Base-by-base conservation (phyloP, 2,113 vertebrate genomes). In the Colius striatus region DNA sequence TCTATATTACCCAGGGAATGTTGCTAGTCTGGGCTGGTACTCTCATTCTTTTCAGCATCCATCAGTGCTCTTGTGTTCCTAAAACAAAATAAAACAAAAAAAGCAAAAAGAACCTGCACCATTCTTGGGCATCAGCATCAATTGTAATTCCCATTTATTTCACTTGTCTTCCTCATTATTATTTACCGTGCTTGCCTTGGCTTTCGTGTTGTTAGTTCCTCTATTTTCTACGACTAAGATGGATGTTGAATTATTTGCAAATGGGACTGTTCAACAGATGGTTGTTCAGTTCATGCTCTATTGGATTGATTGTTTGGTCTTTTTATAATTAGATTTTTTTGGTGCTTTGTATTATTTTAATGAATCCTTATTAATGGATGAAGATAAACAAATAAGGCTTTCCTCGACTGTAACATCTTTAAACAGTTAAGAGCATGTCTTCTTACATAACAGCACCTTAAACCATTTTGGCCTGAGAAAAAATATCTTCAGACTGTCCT, bases 341-440 rank as follows among this genome's bases (percentile, higher is more conserved):
- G 80, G 75, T 87, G 84, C 89, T 96, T 95, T 92, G 84, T 95
- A 92, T 93, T 95, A 94, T 96, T 96, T 95, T 97, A 97, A 97
- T 96, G 85, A 97, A 76, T 80, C 65, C 62, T 94, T 94, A 95
- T 89, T 93, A 96, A 91, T 94, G 73, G 61, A 90, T 92, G 53
- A 34, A 45, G 16, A 61, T 87, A 96, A 92, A 92, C 78, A 90
- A 92, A 94, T 63, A 86, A 82, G 55, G 36, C 53, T 96, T 73
- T 87, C 57, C 67, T 83, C 92, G 36, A 95, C 74, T 88, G 54
- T 53, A 78, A 90, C 3, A 3, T 87, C 80, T 77, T 91, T 68
- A 81, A 94, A 84, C 53, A 70, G 54, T 90, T 87, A 88, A 92
- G 66, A 93, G 20, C 11, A 50, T 34, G 45, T 38, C 23, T 86